A percentile compares a stretch with the other conserved stretches of the same genome.
phyloP scores from a whole-genome alignment of 2,797 vertebrate species.

The Leptoclinus maculatus region DNA sequence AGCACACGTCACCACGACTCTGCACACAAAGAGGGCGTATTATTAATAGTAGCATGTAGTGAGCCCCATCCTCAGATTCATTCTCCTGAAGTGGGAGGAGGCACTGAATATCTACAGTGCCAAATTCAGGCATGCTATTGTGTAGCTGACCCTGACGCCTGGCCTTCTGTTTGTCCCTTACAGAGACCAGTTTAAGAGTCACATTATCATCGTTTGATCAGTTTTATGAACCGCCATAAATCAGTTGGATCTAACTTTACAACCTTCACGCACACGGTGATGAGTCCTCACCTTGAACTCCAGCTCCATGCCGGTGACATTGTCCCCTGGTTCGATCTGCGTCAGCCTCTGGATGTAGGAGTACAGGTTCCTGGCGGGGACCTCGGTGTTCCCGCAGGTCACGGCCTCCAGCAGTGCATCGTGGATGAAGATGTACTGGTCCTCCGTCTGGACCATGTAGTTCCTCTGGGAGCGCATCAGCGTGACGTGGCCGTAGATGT shows the following conservation, averaged over 20 bases:
- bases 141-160: slow-evolving; percentile 14
- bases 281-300: slow-evolving; percentile 95
- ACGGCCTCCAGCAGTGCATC: slow-evolving; percentile 97
- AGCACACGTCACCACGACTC: too few species aligned
- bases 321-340: slow-evolving; percentile 95
- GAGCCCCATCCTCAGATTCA: neutral
- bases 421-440: slow-evolving; percentile 99
- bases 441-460: slow-evolving; percentile 99
- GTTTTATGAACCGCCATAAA: slow-evolving; percentile 37
- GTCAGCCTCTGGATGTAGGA: slow-evolving; percentile 99
- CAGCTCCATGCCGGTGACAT: slow-evolving; percentile 98
- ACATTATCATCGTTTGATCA: slow-evolving; percentile 19
- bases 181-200: slow-evolving; percentile 19
- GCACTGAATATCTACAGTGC: neutral
- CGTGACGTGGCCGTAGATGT: slow-evolving; percentile 98
- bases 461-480: slow-evolving; percentile 99
- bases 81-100: neutral
- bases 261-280: neutral
- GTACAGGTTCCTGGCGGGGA: slow-evolving; percentile 96
- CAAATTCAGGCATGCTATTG: neutral
- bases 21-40: too few species aligned
- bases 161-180: slow-evolving; percentile 2
- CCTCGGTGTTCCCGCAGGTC: slow-evolving; percentile 98
- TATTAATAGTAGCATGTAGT: neutral
- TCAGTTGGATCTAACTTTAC: slow-evolving; percentile 11